These are phyloP conservation scores for Crotalus viridis DNA, from an alignment of 2,113 vertebrate species.

Conservation along the genomic window DNA sequence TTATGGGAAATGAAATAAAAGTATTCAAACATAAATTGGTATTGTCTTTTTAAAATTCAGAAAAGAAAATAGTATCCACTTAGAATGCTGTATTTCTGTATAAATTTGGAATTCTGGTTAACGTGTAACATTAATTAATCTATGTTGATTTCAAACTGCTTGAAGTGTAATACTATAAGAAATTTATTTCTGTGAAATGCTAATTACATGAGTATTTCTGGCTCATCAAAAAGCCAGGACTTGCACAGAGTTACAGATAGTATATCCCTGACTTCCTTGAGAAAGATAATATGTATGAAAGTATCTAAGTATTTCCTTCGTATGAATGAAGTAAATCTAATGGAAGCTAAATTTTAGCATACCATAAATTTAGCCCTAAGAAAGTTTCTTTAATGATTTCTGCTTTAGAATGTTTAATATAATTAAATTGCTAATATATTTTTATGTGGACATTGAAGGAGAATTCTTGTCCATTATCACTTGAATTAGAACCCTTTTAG, in stretches of 20 bases:
- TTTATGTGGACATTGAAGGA: background rate
- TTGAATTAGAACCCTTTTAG: background rate
- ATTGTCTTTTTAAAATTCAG: slow-evolving; percentile 44
- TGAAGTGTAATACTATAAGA: background rate
- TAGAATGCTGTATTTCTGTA: background rate
- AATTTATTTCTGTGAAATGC: background rate
- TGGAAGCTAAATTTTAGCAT: background rate
- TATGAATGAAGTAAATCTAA: background rate
- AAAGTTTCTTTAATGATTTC: background rate
- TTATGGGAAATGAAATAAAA: slow-evolving; percentile 56
- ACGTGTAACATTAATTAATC: background rate
- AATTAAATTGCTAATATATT: background rate
- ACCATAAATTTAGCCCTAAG: background rate
- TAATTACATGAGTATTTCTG: background rate
- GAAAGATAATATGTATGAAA: background rate
- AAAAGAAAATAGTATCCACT: slow-evolving; percentile 30
- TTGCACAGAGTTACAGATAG: background rate
- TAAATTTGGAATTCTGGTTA: slow-evolving; percentile 33
- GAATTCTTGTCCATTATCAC: background rate
- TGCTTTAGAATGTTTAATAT: background rate
- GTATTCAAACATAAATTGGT: slow-evolving; percentile 39
- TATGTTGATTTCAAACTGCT: background rate
- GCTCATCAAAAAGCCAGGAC: background rate
- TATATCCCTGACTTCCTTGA: background rate
- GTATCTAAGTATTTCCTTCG: background rate